Base-by-base conservation (phyloP, 2,113 vertebrate genomes). In the Apaloderma vittatum region DNA sequence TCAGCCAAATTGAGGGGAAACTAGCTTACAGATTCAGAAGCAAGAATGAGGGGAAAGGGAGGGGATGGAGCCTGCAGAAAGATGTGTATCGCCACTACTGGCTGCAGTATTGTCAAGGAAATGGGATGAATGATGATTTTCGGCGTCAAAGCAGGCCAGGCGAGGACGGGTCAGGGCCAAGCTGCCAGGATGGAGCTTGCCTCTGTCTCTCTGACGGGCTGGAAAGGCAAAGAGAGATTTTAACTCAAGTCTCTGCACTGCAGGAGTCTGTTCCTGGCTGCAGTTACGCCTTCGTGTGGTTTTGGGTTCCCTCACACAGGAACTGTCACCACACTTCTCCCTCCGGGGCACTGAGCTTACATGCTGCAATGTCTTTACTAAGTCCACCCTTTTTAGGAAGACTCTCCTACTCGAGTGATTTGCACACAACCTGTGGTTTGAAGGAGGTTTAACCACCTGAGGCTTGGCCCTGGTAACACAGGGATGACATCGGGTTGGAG, bases 341-440 rank as follows among this genome's bases (percentile, higher is more conserved):
- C 24, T 51, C 24, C 16, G 51, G 49, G 77, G 26, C 36, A 16
- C 43, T 43, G 79, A 90, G 67, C 22, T 79, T 82, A 62, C 46
- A 54, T 0, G 0, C 58, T 79, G 48, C 83, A 84, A 5, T 26
- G 57, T 65, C 68, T 91, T 71, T 77, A n/a, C 59, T 63, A 51
- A 76, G 55, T 66, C 78, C 63, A 24, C 62, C 93, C 70, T 82
- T 96, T 96, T 92, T 80, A 88, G 88, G 90, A 94, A 37, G n/a
- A 9, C 22, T 24, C 58, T 19, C 11, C 23, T 34, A 1, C 19
- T 51, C 15, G 43, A 77, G 59, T 20, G 7, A 57, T 74, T 83
- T 94, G 78, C 75, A 74, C 51, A 37, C n/a, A 88, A 63, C 15
- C 55, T 92, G 85, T 80, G 82, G 81, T 88, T 62, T 92, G 88